Percentiles rank a stretch among this genome's conserved stretches.
phyloP scores from a whole-genome alignment of 23 tunicate species.

The Botrylloides violaceus region DNA sequence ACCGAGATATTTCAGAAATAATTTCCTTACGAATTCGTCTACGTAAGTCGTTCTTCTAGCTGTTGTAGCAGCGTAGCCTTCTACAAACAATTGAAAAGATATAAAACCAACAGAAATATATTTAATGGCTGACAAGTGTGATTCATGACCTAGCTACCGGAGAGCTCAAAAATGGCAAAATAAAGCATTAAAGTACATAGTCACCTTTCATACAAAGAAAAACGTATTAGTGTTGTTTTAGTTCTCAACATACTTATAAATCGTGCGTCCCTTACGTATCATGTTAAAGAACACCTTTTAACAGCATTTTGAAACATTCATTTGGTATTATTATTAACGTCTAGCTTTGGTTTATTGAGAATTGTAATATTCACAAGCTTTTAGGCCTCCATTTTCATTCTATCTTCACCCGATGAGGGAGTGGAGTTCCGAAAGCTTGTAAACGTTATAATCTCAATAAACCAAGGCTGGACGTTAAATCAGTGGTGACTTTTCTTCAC shows the following conservation, averaged over 20 bases:
- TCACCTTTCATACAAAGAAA: neutral
- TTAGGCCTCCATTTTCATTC: too few relatives aligned
- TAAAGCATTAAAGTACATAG: neutral
- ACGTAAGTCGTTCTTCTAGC: neutral
- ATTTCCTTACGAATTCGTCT: neutral
- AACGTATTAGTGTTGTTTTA: neutral
- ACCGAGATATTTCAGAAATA: neutral
- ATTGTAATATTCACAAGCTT: too few relatives aligned
- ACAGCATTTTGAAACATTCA: too few relatives aligned
- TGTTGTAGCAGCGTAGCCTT: neutral
- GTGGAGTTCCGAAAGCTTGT: too few relatives aligned
- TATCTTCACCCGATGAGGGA: too few relatives aligned
- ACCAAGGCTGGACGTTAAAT: too few relatives aligned
- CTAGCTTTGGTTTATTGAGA: neutral
- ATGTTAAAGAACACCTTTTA: too few relatives aligned
- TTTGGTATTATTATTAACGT: neutral
- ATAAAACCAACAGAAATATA: constrained; percentile 21
- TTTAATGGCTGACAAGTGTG: constrained; percentile 25
- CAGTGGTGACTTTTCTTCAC: too few relatives aligned
- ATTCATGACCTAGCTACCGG: constrained; percentile 5
- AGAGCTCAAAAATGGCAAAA: neutral
- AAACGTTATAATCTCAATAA: too few relatives aligned
- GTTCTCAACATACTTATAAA: too few relatives aligned
- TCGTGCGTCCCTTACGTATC: too few relatives aligned
- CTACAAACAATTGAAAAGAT: neutral